Base-by-base conservation (phyloP, 2,113 vertebrate species). In the Chroicocephalus ridibundus region DNA sequence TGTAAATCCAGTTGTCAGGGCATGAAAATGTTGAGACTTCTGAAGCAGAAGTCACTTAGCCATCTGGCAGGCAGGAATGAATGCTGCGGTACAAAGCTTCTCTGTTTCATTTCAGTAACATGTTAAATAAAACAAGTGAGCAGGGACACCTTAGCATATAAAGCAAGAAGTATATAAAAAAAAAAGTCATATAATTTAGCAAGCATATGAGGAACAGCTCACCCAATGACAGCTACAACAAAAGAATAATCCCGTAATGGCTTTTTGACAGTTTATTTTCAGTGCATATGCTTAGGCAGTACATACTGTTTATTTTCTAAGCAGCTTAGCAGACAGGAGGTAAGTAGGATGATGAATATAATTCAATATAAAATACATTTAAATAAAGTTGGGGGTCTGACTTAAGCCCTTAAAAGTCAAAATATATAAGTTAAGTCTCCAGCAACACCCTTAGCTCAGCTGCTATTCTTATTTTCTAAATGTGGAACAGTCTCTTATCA, bases 281-380 rank as follows among this genome's bases (percentile, higher is more conserved):
- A 54, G 76, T 2, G 6, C 84, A 90, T 78, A 81, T 76, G 61
- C 74, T 93, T 90, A 93, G 58, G 55, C 75, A 82, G 44, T 92
- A 79, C 93, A 54, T 38, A 89, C 85, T 92, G 79, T 94, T 97
- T 94, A 95, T 93, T 97, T 91, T 91, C 85, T 96, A 96, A 97
- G 94, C 70, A 90, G 92, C 90, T 97, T 97, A 97, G 49, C 22
- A 94, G 78, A 96, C 46, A 66, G 94, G 77, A 94, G 44, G 89
- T 85, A 97, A 97, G 86, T 84, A 96, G 91, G 66, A 84, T 82
- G 93, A 85, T 88, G 15, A 90, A 89, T 95, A 95, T 81, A 97
- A 97, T 94, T 97, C 70, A 97, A 93, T 95, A 96, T 79, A 92
- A 97, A 94, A 90, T 89, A 75, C 36, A 94, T 92, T 96, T 91